Percentiles rank a stretch among this genome's conserved stretches.
Conservation (phyloP, 2,113 vertebrate genomes). For the Montifringilla adamsi region DNA sequence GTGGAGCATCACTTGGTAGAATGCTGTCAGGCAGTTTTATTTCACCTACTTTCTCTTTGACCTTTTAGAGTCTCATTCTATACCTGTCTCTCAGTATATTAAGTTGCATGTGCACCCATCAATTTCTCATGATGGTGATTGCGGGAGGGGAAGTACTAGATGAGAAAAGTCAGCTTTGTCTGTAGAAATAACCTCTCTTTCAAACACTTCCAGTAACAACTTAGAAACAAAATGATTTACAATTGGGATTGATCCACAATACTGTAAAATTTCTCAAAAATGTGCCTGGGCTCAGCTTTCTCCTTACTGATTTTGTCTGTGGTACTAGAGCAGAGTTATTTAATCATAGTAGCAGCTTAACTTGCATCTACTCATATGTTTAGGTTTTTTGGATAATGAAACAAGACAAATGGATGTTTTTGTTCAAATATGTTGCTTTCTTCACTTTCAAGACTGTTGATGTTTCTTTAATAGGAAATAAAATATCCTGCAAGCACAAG, state of each 20-base stretch:
- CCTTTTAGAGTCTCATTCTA: neutral
- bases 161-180: neutral
- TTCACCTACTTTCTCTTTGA: neutral
- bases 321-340: neutral
- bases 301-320: rapidly evolving
- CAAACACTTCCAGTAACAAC: neutral
- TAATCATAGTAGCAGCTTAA: neutral
- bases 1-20: neutral
- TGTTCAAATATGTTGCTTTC: neutral
- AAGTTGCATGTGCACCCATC: neutral
- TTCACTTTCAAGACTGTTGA: neutral
- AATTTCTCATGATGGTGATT: neutral
- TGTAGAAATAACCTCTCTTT: neutral
- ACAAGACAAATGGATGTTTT: neutral
- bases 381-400: neutral
- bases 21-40: neutral
- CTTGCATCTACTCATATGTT: neutral
- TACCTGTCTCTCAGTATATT: neutral
- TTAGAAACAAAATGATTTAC: neutral
- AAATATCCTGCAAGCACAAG: neutral
- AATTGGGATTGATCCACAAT: neutral
- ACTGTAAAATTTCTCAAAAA: neutral
- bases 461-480: neutral
- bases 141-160: neutral
- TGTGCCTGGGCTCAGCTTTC: neutral